Percentiles rank a stretch among this genome's conserved stretches.
Evolutionary conservation across 2,888 invertebrate genomes (phyloP).

Genomic region (Rhingia rostrata): DNA sequence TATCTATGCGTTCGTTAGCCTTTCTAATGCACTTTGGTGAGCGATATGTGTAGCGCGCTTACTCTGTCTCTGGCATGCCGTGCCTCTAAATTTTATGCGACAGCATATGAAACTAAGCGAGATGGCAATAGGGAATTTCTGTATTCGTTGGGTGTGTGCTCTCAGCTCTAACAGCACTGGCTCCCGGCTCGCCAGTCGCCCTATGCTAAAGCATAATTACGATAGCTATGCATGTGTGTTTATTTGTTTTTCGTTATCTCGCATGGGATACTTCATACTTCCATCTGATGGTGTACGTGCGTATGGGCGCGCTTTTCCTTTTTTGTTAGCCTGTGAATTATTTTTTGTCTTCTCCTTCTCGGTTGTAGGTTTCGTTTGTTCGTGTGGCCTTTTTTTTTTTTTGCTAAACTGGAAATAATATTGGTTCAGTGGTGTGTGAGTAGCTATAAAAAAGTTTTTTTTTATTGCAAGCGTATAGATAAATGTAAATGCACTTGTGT

Average conservation of each 20-base stretch:
- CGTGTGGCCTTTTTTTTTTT: conserved; percentile 11
- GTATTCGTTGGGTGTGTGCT: conserved; percentile 29
- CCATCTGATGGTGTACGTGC: conserved; percentile 59
- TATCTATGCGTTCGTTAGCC: conserved; percentile 58
- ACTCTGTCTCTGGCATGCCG: conserved; percentile 9
- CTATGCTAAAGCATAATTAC: conserved; percentile 44
- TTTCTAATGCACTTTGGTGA: conserved; percentile 58
- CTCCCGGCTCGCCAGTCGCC: conserved; percentile 8
- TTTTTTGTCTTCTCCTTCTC: conserved; percentile 8
- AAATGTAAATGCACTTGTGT: neutral
- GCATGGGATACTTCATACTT: conserved; percentile 43
- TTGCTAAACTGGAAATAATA: conserved; percentile 52
- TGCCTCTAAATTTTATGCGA: conserved; percentile 30
- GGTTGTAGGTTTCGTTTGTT: neutral
- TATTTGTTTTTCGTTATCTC: conserved; percentile 55
- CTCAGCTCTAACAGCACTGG: conserved; percentile 14
- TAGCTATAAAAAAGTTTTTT: conserved; percentile 30
- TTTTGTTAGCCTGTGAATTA: neutral
- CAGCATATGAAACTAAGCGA: conserved; percentile 21
- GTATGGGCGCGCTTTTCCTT: conserved; percentile 55
- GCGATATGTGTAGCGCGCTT: conserved; percentile 14
- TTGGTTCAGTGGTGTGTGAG: conserved; percentile 38
- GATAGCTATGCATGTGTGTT: conserved; percentile 41
- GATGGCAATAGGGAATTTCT: conserved; percentile 42
- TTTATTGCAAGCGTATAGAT: conserved; percentile 3